Base-by-base conservation (phyloP, 1,140 invertebrate species). In the Cylas formicarius region DNA sequence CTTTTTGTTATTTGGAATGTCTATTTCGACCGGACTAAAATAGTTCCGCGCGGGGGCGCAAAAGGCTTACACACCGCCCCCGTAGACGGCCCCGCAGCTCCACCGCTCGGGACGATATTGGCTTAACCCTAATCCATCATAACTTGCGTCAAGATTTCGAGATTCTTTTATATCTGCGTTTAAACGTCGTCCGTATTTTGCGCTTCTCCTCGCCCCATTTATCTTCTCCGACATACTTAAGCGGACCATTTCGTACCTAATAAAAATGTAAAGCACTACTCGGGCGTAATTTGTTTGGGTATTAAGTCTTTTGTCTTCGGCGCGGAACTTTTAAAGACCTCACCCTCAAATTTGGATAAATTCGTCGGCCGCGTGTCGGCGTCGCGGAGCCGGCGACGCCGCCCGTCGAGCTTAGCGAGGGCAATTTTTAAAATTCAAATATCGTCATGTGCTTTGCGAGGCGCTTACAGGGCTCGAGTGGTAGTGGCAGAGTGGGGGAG, bases 241-340 rank as follows among this genome's bases (percentile, higher is more conserved):
- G n/a, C 50, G 35, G 42, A 42, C 51, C 55, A 50, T 59, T 59
- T 54, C 50, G 50, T 47, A 48, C 52, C 60, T 60, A 60, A 62
- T 62, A 62, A 60, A 62, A 60, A 60, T 60, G 60, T 60, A 62
- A 58, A 62, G 60, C 55, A 60, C 56, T 58, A 43, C 55, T 53
- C 58, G 55, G 60, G 60, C 60, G 60, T 62, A 60, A 62, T 62
- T 62, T 62, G 58, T 58, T 56, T 57, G 48, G 56, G 58, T 60
- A 61, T 58, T 57, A 58, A 55, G 52, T 57, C 51, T 49, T 55
- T 50, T 27, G 19, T 22, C 32, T 14, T 44, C 43, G 33, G 33
- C 34, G 11, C 16, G 33, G 38, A 33, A 44, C 28, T 29, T 44
- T 44, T 44, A 37, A 44, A 35, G 11, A 11, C 29, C 11, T n/a